A percentile compares a stretch with the other conserved stretches of the same genome.
phyloP scores from a whole-genome alignment of 2,888 invertebrate genomes.

The Tiphia femorata region DNA sequence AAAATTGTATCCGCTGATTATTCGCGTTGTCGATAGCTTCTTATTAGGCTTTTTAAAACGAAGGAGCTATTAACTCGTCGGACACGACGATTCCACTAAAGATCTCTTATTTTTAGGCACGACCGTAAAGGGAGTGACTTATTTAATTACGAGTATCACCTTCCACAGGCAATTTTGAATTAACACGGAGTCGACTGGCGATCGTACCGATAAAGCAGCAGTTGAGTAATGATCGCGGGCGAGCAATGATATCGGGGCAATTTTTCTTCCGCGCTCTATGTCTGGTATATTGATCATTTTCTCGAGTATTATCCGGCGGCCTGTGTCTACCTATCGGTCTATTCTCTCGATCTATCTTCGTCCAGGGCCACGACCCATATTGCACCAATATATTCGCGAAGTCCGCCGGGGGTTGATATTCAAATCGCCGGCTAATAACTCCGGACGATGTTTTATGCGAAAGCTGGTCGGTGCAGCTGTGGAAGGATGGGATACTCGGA shows the following conservation, averaged over 20 bases:
- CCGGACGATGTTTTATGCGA: constrained; percentile 25
- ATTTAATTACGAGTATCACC: too few species aligned
- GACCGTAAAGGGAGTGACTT: too few species aligned
- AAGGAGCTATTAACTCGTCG: too few species aligned
- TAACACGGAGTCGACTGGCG: too few species aligned
- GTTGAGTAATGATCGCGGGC: too few species aligned
- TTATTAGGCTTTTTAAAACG: too few species aligned
- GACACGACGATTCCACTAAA: too few species aligned
- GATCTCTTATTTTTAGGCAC: too few species aligned
- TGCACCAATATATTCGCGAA: constrained; percentile 26
- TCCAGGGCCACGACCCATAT: constrained; percentile 14
- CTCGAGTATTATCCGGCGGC: constrained; percentile 10
- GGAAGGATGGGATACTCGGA: not conserved
- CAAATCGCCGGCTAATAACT: constrained; percentile 35
- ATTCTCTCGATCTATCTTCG: constrained; percentile 17
- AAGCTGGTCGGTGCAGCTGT: not conserved
- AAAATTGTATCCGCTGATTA: too few species aligned
- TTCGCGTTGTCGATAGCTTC: too few species aligned
- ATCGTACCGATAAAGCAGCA: too few species aligned
- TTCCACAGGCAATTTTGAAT: too few species aligned
- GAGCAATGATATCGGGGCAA: constrained; percentile 12
- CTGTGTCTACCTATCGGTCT: constrained; percentile 13
- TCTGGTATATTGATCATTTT: constrained; percentile 20
- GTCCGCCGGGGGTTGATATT: constrained; percentile 23
- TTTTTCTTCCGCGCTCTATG: constrained; percentile 20